Percentiles rank a stretch among this genome's conserved stretches.
phyloP scores from a whole-genome alignment of 2,797 vertebrate genomes.

The Aplochiton taeniatus region DNA sequence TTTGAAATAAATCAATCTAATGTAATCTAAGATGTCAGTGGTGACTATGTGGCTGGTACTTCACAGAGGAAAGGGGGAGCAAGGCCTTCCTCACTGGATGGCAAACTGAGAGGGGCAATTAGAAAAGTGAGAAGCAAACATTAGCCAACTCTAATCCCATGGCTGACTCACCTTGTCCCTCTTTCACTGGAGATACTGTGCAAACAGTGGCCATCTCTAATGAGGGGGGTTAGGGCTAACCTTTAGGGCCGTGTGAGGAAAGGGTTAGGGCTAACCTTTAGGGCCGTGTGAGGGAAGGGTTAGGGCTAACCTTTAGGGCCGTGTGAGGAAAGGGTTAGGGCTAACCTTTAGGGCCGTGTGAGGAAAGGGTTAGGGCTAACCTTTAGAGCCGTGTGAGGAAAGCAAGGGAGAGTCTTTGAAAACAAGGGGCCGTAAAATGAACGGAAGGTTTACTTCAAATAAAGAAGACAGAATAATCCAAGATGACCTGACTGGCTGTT shows the following conservation, averaged over 20 bases:
- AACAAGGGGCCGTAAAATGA: conserved; percentile 10
- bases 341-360: no score
- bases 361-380: no score
- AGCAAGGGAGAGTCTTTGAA: not conserved
- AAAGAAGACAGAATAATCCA: conserved; percentile 43
- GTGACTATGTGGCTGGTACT: conserved; percentile 9
- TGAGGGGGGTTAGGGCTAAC: no score
- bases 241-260: no score
- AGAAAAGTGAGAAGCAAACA: conserved; percentile 72
- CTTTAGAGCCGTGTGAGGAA: no score
- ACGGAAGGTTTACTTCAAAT: conserved; percentile 35
- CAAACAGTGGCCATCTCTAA: conserved; percentile 44
- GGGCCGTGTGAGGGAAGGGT: no score
- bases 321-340: no score
- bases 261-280: no score
- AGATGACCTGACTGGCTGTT: conserved; percentile 54
- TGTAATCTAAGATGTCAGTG: no score
- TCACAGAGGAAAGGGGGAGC: conserved; percentile 18
- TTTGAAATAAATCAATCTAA: no score
- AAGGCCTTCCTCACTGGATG: conserved; percentile 46
- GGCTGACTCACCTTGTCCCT: conserved; percentile 61
- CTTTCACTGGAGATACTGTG: conserved; percentile 60
- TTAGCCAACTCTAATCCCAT: conserved; percentile 57
- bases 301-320: no score
- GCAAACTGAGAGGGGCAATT: conserved; percentile 62